Evolutionary conservation across 37 sponge, comb jelly and placozoan genomes (phyloP), one percentile per base, ranked within the genome.

Genomic region (Tethya wilhelma): DNA sequence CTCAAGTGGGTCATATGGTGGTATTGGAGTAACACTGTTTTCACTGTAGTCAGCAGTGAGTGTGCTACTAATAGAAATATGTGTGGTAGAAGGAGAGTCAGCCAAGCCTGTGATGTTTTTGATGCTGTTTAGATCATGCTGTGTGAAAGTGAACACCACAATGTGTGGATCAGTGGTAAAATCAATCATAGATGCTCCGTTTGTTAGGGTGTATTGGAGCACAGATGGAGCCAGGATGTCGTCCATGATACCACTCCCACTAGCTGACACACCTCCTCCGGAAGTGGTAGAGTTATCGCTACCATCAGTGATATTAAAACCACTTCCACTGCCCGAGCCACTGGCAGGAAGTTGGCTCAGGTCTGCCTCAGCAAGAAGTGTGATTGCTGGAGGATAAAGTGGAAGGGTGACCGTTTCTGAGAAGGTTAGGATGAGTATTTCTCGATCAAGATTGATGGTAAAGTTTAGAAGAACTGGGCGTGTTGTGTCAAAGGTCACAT

Each of bases 81-180:
- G 87, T 28, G 91, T 81, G 34, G 83, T 80, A 2, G 44, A 23
- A 22, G 36, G n/a, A 8, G 71, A 72, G 4, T 44, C 38, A 2
- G 81, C 90, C 0, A 96, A 60, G 9, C 60, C 60, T 22, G 73
- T 42, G 22, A 44, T 69, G 40, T 79, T 53, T 69, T 96, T 90
- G 56, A 96, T 84, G 6, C 57, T 56, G 66, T 93, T 90, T 26
- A 90, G 75, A 46, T 96, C 97, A 37, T 58, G 42, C 25, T 67
- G 67, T 25, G 79, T 77, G 23, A 96, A 26, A 20, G 4, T 22
- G 25, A 96, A 11, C 12, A 42, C 87, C 7, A 94, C 78, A 44
- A 90, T 60, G 71, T 86, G 79, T 37, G 79, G 82, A 14, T 57
- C 41, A 11, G 69, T 46, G 29, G 75, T 58, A 32, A 49, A 56